A percentile compares a stretch with the other conserved stretches of the same genome.
Evolutionary conservation across 2,797 vertebrate species (phyloP).

Genomic region (Microctenopoma lineatum): DNA sequence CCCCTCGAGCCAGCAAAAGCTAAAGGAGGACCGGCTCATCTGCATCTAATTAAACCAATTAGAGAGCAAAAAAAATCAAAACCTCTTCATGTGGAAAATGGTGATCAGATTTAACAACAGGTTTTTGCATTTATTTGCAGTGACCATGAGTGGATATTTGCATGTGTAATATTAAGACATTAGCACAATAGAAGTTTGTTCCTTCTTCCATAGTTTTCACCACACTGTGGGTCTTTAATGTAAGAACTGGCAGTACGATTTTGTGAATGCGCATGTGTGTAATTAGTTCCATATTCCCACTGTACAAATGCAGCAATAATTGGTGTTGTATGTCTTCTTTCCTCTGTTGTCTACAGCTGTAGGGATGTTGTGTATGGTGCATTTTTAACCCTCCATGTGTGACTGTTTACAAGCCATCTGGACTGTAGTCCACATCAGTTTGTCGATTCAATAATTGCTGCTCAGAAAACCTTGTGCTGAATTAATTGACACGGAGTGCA

Average conservation of each 20-base stretch:
- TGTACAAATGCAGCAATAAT: constrained; percentile 41
- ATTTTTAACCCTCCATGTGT: constrained; percentile 57
- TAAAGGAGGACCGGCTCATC: constrained; percentile 9
- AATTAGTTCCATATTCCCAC: constrained; percentile 37
- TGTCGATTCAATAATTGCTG: constrained; percentile 39
- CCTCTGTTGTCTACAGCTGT: constrained; percentile 46
- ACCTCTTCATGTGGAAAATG: constrained; percentile 15
- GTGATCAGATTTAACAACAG: constrained; percentile 14
- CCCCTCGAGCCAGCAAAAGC: constrained; percentile 6
- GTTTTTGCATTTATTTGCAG: constrained; percentile 11
- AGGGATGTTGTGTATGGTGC: constrained; percentile 5
- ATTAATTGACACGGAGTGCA: constrained; percentile 30
- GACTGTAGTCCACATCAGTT: constrained; percentile 14
- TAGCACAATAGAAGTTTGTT: constrained; percentile 10
- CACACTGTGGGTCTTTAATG: constrained; percentile 14
- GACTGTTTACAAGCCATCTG: constrained; percentile 51
- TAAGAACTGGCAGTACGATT: constrained; percentile 5
- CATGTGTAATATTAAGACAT: constrained; percentile 18
- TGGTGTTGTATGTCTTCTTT: constrained; percentile 33
- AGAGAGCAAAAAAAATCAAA: constrained; percentile 6
- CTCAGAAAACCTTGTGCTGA: constrained; percentile 33
- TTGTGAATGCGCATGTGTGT: constrained; percentile 23
- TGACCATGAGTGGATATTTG: neutral
- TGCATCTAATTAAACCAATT: constrained; percentile 16
- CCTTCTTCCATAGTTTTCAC: constrained; percentile 22